Base-by-base conservation (phyloP, 2,888 invertebrate genomes). In the Apamea epomidion region DNA sequence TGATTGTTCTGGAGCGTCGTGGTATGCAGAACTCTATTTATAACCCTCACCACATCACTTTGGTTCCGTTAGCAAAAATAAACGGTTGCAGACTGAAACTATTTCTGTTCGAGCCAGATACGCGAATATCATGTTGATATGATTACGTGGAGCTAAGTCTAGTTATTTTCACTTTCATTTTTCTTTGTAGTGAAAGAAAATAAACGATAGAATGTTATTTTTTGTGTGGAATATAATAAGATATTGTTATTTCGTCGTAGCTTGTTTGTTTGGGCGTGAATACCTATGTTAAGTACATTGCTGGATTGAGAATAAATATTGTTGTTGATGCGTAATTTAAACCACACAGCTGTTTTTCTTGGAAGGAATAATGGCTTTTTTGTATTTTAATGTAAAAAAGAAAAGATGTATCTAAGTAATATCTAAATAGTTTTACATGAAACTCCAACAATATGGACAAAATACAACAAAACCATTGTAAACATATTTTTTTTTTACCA, bases 61-160 rank as follows among this genome's bases (percentile, higher is more conserved):
- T 88, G 87, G 87, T 86, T 88, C 80, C 86, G 89, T 85, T 79
- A 80, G 62, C 80, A 81, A 77, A 87, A 88, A 87, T 88, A 88
- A 71, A 80, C 83, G 70, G 79, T 85, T 84, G 83, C 80, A 84
- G 82, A 84, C 87, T 54, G 21, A 79, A 76, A 78, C 81, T 88
- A 88, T 88, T 88, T 89, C 51, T 81, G 81, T 68, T 70, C 76
- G 74, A 74, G 75, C 71, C 82, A 87, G 88, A 88, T 80, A 85
- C 81, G 88, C 87, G 86, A 88, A 87, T 85, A 82, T 83, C 78
- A 70, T 82, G 81, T 80, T 83, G 81, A 87, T 88, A 82, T 85
- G 83, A 87, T 85, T 83, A 79, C 76, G 76, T 78, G 65, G 32
- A 83, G 73, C 65, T 74, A 70, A 70, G 75, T 68, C 83, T 76